Percentiles rank a stretch among this genome's conserved stretches.
Conservation (phyloP, 2,113 vertebrate genomes). For the Rattus rattus region DNA sequence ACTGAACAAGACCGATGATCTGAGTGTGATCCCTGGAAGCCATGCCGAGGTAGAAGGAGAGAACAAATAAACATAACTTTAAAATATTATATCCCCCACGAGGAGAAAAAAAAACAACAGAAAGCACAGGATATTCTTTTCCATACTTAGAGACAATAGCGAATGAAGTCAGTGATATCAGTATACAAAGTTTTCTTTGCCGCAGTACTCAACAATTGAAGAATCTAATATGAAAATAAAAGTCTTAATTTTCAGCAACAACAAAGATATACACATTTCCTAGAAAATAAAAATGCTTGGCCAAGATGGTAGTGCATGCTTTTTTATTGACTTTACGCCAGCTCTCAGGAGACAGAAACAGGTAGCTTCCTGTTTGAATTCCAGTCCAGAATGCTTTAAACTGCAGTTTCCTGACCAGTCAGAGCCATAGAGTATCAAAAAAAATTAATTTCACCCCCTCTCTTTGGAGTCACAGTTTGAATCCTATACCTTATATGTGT, state of each 20-base stretch:
- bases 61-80: not conserved
- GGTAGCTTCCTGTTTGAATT: not conserved
- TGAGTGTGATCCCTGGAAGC: not conserved
- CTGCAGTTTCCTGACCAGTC: too few species aligned
- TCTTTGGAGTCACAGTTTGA: not conserved
- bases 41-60: not conserved
- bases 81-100: not conserved
- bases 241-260: not conserved
- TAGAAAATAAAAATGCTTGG: not conserved
- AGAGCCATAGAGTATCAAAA: not conserved
- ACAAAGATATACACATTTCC: not conserved
- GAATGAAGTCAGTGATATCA: not conserved
- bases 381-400: not conserved
- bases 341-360: not conserved
- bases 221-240: not conserved
- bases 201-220: not conserved
- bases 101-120: not conserved
- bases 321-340: not conserved
- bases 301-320: not conserved
- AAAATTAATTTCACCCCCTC: not conserved
- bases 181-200: not conserved
- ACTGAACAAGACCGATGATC: not conserved
- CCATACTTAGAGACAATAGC: not conserved
- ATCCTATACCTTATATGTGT: not conserved
- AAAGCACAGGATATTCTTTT: not conserved